Conservation (phyloP, 2,113 vertebrate genomes). For the Pithys albifrons region DNA sequence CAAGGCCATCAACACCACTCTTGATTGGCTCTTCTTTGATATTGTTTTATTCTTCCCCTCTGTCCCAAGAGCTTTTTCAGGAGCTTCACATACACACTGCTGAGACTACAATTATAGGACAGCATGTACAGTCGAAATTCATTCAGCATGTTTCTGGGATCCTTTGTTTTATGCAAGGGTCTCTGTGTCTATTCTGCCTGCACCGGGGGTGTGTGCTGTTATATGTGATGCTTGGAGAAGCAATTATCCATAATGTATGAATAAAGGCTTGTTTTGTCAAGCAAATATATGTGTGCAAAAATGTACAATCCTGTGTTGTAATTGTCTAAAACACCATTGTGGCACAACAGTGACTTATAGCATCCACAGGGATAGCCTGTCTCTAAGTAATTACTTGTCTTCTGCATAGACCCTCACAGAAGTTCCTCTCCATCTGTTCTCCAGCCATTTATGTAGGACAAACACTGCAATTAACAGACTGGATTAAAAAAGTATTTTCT, state of each 20-base stretch:
- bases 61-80: constrained; percentile 19
- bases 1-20: neutral
- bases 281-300: neutral
- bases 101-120: constrained; percentile 5
- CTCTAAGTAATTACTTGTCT: neutral
- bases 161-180: neutral
- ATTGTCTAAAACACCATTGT: neutral
- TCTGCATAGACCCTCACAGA: neutral
- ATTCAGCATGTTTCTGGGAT: constrained; percentile 18
- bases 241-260: neutral
- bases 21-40: constrained; percentile 9
- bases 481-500: neutral
- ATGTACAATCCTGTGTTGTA: neutral
- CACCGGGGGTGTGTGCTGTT: neutral
- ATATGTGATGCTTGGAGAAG: neutral
- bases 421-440: neutral
- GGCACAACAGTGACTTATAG: neutral
- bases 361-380: neutral
- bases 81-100: neutral
- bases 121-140: neutral
- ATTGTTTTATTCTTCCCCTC: constrained; percentile 3
- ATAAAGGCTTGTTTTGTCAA: constrained; percentile 22
- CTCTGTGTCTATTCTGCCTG: neutral
- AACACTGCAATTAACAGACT: neutral
- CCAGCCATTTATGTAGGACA: neutral